Base-by-base conservation (phyloP, 37 sponge, comb jelly and placozoan genomes). In the Axinella damicornis region DNA sequence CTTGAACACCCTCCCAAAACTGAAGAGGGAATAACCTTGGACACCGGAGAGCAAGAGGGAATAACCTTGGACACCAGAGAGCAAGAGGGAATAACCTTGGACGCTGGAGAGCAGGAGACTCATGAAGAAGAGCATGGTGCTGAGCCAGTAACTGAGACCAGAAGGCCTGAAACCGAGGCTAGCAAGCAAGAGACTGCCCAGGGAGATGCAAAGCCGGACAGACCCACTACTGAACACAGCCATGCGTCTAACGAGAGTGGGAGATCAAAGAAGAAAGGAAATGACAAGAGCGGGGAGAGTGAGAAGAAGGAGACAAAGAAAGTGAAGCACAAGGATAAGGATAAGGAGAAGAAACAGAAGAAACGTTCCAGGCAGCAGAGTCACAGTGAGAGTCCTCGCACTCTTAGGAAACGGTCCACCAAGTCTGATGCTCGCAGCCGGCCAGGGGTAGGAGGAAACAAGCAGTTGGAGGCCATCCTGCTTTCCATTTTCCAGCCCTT, bases 331-430 rank as follows among this genome's bases (percentile, higher is more conserved):
- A 54, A 57, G 25, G 57, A 36, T 20, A 65, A 64, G 16, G 39
- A 71, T 65, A 83, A 73, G 35, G 66, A 55, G 67, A 65, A 75
- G 40, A 77, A 85, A 68, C 46, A 24, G 39, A 74, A 67, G 85
- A 68, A 33, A 53, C 57, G 52, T 36, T 68, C 70, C 27, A 54
- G 36, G 20, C 68, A 57, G 30, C 13, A 46, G 31, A n/a, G 27
- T 24, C 32, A 30, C 1, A 73, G 59, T 5, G 68, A 20, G 33
- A 21, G 33, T 27, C 21, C 56, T n/a, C 55, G 11, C 46, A 84
- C 36, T 9, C 55, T 46, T 5, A 65, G 25, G 38, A 81, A 56
- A 32, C 68, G 59, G 28, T 56, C 69, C 53, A 18, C 57, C 57
- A 69, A 55, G 31, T 74, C 57, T 27, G 52, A 55, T 2, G 15